These are phyloP conservation scores for Psylliodes chrysocephalus DNA, from an alignment of 2,888 invertebrate species.

Conservation along the genomic window DNA sequence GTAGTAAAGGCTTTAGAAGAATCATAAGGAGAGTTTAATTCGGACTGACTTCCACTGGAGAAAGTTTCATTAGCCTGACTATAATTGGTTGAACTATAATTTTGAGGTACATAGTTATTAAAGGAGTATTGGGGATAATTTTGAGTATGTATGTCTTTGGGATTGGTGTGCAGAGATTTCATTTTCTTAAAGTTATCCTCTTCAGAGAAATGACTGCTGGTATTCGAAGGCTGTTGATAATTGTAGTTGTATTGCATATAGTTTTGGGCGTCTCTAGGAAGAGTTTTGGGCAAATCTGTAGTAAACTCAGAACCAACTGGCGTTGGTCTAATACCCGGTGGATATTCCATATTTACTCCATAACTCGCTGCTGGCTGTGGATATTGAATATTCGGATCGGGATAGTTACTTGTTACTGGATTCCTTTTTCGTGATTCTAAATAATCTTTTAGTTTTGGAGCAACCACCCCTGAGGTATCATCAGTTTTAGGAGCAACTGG, in stretches of 20 bases:
- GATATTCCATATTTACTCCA: constrained; percentile 48
- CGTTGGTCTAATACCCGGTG: constrained; percentile 75
- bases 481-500: constrained; percentile 33
- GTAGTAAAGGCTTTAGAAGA: constrained; percentile 48
- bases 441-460: constrained; percentile 89
- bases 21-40: constrained; percentile 35
- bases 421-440: constrained; percentile 77
- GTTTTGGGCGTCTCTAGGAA: constrained; percentile 49
- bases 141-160: constrained; percentile 27
- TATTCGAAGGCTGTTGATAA: constrained; percentile 24
- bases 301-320: constrained; percentile 79
- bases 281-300: constrained; percentile 43
- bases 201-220: constrained; percentile 14
- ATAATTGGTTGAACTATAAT: constrained; percentile 41
- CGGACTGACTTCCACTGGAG: constrained; percentile 1
- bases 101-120: constrained; percentile 48
- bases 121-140: constrained; percentile 36
- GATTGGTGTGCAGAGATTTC: constrained; percentile 30
- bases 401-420: constrained; percentile 30
- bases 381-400: constrained; percentile 38
- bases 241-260: constrained; percentile 31
- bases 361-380: constrained; percentile 36
- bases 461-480: constrained; percentile 54
- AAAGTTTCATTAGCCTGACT: constrained; percentile 17
- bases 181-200: constrained; percentile 39